Evolutionary conservation across 1,140 invertebrate genomes (phyloP), one percentile per base, ranked within the genome.

Genomic region (Cydia fagiglandana): DNA sequence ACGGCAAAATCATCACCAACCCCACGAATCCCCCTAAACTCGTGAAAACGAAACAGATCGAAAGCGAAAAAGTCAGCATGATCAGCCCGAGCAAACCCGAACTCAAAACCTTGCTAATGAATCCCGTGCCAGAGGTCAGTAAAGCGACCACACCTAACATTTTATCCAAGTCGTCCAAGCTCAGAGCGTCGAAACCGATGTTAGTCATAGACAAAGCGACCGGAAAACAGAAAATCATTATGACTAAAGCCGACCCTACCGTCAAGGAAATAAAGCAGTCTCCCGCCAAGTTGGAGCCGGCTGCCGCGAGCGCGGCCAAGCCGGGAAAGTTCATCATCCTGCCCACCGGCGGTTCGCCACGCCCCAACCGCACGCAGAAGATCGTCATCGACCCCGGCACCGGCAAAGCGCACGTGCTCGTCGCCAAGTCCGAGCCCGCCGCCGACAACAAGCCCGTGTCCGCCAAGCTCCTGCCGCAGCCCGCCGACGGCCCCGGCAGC

Each of bases 251-350:
- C 0, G 91, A 93, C 38, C 77, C 83, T 6, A 38, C 83, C 2
- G 74, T 86, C 3, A 91, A 91, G 80, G 91, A 92, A 82, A 76
- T 86, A 47, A 91, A 90, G 81, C 87, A 86, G 74, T 20, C 78
- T 3, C 76, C 78, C 4, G 74, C 84, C 5, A 73, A 89, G 34
- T 78, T 89, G 70, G 88, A 90, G 76, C 41, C 86, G 28, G 81
- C 81, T n/a, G 75, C 86, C 17, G 88, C 90, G 78, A 83, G 34
- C 76, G 89, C 91, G 30, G 82, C 83, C 2, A 94, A 94, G 81
- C 80, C 93, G 0, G 94, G 94, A 34, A 95, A 95, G 79, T 95
- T 94, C 79, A 94, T 96, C 4, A 94, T 95, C 53, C 92, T 96
- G 34, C 94, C 95, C 7, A 92, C 94, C 4, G 81, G 91, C 1